Conservation (phyloP, 2,888 invertebrate genomes). For the Octonoba sinensis region DNA sequence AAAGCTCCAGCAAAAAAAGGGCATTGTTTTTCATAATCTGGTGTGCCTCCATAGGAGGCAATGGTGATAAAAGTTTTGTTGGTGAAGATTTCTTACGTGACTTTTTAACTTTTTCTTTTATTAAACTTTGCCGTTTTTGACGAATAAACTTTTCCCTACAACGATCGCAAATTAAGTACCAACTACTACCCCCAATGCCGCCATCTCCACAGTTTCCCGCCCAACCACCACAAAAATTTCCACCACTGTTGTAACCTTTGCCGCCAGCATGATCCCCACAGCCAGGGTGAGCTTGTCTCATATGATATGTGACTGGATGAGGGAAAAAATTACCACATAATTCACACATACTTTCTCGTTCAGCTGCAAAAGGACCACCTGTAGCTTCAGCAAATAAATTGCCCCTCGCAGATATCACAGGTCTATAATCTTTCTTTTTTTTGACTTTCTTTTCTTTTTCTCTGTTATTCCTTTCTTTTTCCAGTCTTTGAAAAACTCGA, state of each 20-base stretch:
- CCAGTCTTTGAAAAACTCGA: conserved; percentile 72
- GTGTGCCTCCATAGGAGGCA: conserved; percentile 75
- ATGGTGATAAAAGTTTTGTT: conserved; percentile 69
- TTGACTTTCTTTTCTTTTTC: conserved; percentile 71
- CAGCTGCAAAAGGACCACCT: conserved; percentile 66
- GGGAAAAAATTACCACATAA: conserved; percentile 80
- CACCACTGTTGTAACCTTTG: conserved; percentile 92
- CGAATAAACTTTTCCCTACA: conserved; percentile 85
- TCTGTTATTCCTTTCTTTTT: conserved; percentile 71
- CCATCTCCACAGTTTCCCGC: conserved; percentile 90
- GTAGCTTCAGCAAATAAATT: conserved; percentile 69
- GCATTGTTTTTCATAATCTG: conserved; percentile 92
- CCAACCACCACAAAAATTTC: conserved; percentile 89
- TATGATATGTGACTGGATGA: conserved; percentile 89
- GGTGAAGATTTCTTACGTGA: conserved; percentile 66
- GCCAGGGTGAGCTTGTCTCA: conserved; percentile 90
- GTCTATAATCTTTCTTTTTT: conserved; percentile 76
- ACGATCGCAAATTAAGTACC: conserved; percentile 92
- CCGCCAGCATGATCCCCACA: conserved; percentile 88
- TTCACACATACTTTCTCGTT: conserved; percentile 79
- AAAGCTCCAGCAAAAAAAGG: conserved; percentile 89
- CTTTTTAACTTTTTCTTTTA: conserved; percentile 67
- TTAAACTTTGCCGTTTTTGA: conserved; percentile 65
- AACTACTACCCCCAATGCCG: conserved; percentile 81
- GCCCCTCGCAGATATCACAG: conserved; percentile 67